These are phyloP conservation scores for Calosoma granatense DNA, from an alignment of 1,140 invertebrate species.

Conservation along the genomic window DNA sequence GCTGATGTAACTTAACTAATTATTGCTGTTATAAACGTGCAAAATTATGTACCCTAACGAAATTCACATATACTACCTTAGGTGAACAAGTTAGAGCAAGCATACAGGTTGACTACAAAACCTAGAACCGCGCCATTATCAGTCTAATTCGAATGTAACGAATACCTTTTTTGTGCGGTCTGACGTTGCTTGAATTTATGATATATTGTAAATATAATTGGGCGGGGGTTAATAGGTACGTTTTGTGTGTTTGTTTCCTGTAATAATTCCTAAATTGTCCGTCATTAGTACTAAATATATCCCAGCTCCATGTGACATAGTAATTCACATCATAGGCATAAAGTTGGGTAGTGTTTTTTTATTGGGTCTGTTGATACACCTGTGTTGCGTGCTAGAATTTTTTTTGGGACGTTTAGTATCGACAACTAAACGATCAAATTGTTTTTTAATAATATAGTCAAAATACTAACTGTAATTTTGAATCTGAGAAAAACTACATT, in stretches of 20 bases:
- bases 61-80: too few relatives aligned
- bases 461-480: neutral
- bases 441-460: neutral
- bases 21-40: too few relatives aligned
- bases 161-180: too few relatives aligned
- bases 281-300: neutral
- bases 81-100: too few relatives aligned
- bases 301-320: neutral
- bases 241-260: neutral
- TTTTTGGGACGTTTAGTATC: neutral
- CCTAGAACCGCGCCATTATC: too few relatives aligned
- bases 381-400: neutral
- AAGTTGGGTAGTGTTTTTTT: neutral
- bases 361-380: neutral
- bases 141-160: too few relatives aligned
- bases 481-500: neutral
- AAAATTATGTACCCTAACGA: too few relatives aligned
- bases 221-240: too few relatives aligned
- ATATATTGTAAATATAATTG: too few relatives aligned
- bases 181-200: too few relatives aligned
- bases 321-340: neutral
- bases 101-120: too few relatives aligned
- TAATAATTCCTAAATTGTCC: neutral
- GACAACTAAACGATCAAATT: neutral
- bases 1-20: too few relatives aligned